A percentile compares a stretch with the other conserved stretches of the same genome.
These are phyloP conservation scores for Hyppa rectilinea DNA, from an alignment of 2,888 invertebrate genomes.

Conservation along the genomic window DNA sequence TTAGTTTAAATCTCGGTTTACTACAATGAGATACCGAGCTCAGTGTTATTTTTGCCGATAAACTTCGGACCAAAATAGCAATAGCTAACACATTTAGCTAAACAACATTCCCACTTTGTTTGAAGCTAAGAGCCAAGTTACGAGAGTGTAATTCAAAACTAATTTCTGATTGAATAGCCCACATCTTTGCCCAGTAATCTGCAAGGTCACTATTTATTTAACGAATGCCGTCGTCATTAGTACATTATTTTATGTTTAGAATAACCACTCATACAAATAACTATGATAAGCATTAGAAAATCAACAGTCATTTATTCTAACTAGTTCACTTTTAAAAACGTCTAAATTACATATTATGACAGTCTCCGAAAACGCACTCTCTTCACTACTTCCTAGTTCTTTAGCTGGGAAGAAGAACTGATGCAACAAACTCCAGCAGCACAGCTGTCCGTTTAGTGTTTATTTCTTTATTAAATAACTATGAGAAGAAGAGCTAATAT, in stretches of 20 bases:
- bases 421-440: too few relatives aligned
- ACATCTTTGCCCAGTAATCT: neutral
- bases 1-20: conserved; percentile 6
- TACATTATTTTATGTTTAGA: neutral
- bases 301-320: too few relatives aligned
- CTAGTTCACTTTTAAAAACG: too few relatives aligned
- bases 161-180: conserved; percentile 45
- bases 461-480: too few relatives aligned
- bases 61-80: conserved; percentile 23
- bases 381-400: neutral
- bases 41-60: conserved; percentile 11
- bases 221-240: neutral
- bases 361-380: too few relatives aligned
- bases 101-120: conserved; percentile 30
- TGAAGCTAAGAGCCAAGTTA: conserved; percentile 29
- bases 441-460: too few relatives aligned
- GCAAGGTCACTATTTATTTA: neutral
- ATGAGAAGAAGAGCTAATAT: too few relatives aligned
- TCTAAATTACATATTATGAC: too few relatives aligned
- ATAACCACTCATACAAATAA: neutral
- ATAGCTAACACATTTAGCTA: conserved; percentile 20
- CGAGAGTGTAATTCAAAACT: conserved; percentile 50
- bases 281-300: neutral
- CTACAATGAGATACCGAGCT: neutral
- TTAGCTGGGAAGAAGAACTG: neutral